Evolutionary conservation across 2,888 invertebrate genomes (phyloP).

Genomic region (Drosophila rellima): DNA sequence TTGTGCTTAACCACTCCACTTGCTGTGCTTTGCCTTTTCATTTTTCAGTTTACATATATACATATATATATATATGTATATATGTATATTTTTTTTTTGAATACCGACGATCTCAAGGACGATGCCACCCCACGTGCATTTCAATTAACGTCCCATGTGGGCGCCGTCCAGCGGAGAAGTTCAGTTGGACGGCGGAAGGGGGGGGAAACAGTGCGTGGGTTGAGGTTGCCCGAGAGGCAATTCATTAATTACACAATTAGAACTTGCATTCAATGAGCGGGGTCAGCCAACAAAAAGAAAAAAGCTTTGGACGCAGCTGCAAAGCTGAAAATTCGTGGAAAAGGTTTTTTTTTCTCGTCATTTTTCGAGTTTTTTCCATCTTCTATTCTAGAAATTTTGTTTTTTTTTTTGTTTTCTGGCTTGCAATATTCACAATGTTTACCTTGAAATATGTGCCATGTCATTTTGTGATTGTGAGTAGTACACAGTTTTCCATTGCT

Average conservation of each 20-base stretch:
- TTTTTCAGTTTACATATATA: background rate
- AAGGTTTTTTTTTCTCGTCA: slow-evolving; percentile 21
- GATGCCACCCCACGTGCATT: slow-evolving; percentile 58
- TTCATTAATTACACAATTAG: slow-evolving; percentile 80
- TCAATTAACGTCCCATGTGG: slow-evolving; percentile 69
- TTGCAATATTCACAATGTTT: slow-evolving; percentile 67
- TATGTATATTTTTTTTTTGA: slow-evolving; percentile 17
- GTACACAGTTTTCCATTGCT: slow-evolving; percentile 3
- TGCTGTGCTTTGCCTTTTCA: slow-evolving; percentile 2
- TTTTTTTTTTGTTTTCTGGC: slow-evolving; percentile 34
- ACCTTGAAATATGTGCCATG: slow-evolving; percentile 79
- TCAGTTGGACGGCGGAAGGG: slow-evolving; percentile 14
- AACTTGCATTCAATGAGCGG: slow-evolving; percentile 52
- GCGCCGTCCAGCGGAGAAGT: slow-evolving; percentile 32
- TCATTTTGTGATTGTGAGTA: slow-evolving; percentile 57
- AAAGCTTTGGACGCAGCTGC: slow-evolving; percentile 34
- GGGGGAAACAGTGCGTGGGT: slow-evolving; percentile 9
- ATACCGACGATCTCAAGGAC: slow-evolving; percentile 57
- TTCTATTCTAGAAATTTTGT: slow-evolving; percentile 3
- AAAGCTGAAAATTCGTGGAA: slow-evolving; percentile 56
- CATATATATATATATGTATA: too few species aligned
- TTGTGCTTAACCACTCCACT: background rate
- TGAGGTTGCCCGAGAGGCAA: slow-evolving; percentile 51
- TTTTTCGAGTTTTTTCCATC: background rate
- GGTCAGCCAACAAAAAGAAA: background rate